Conservation (phyloP, 2,797 vertebrate species). For the Sternarchorhynchus goeldii region DNA sequence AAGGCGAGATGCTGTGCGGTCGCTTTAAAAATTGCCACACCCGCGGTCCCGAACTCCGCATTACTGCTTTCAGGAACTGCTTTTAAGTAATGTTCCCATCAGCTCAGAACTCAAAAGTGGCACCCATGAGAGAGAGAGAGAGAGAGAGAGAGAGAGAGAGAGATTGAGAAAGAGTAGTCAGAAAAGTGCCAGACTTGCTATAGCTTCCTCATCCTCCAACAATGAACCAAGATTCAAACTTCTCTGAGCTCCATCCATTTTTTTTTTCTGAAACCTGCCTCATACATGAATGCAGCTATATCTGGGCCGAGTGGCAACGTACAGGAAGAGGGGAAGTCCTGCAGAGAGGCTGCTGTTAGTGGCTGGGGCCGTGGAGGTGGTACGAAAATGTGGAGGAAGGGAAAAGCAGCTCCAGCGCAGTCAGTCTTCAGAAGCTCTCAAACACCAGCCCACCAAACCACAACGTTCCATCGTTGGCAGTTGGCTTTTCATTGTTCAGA, state of each 20-base stretch:
- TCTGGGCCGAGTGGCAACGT: neutral
- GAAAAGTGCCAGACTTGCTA: neutral
- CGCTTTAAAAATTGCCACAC: neutral
- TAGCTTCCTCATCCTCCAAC: conserved; percentile 6
- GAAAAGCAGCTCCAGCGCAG: too few relatives aligned
- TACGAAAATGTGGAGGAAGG: neutral
- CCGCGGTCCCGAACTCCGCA: neutral
- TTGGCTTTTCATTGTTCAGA: too few relatives aligned
- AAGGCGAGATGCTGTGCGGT: neutral
- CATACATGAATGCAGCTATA: neutral
- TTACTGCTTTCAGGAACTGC: neutral
- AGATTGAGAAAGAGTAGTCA: neutral
- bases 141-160: neutral
- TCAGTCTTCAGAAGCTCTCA: too few relatives aligned
- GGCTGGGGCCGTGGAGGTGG: neutral
- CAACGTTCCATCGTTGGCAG: too few relatives aligned
- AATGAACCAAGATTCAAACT: conserved; percentile 5
- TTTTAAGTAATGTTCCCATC: neutral
- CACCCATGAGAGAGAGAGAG: neutral
- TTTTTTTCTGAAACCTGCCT: neutral
- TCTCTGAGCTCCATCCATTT: neutral
- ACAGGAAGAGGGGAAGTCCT: neutral
- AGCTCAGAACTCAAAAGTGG: conserved; percentile 7
- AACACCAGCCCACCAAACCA: too few relatives aligned
- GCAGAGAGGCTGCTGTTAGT: neutral